Evolutionary conservation across 2,888 invertebrate genomes (phyloP).

Genomic region (Liodrosophila aerea): DNA sequence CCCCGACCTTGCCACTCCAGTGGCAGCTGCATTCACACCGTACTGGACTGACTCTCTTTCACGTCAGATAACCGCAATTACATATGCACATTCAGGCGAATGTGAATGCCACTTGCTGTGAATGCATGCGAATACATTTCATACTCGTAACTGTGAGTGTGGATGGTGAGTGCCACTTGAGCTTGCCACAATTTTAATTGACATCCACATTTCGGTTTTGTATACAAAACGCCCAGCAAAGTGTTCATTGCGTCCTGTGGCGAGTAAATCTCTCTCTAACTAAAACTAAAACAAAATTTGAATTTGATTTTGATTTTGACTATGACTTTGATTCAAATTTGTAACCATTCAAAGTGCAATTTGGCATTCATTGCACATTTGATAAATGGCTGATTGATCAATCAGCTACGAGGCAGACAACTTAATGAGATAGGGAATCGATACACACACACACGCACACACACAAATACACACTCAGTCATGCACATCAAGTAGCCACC

Average conservation of each 20-base stretch:
- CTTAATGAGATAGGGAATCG: conserved; percentile 56
- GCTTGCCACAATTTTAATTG: conserved; percentile 71
- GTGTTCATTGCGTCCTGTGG: conserved; percentile 27
- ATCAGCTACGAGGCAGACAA: conserved; percentile 15
- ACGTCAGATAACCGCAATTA: conserved; percentile 67
- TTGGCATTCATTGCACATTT: conserved; percentile 38
- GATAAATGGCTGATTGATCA: conserved; percentile 46
- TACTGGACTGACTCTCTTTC: conserved; percentile 12
- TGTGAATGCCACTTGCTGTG: conserved; percentile 48
- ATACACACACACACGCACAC: conserved; percentile 1
- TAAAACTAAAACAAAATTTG: background rate
- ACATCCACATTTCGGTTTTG: conserved; percentile 51
- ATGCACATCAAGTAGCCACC: too few species aligned
- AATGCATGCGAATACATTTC: conserved; percentile 25
- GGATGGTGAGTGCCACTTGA: conserved; percentile 56
- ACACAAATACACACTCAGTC: too few species aligned
- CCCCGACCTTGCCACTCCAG: background rate
- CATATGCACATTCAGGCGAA: conserved; percentile 71
- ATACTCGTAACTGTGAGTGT: conserved; percentile 12
- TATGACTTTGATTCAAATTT: conserved; percentile 10
- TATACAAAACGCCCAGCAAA: too few species aligned
- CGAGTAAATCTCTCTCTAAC: conserved; percentile 5
- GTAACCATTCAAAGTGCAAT: conserved; percentile 9
- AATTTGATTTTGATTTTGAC: background rate
- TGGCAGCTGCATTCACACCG: background rate